phyloP scores from a whole-genome alignment of 2,113 vertebrate species.

The Uria aalge region DNA sequence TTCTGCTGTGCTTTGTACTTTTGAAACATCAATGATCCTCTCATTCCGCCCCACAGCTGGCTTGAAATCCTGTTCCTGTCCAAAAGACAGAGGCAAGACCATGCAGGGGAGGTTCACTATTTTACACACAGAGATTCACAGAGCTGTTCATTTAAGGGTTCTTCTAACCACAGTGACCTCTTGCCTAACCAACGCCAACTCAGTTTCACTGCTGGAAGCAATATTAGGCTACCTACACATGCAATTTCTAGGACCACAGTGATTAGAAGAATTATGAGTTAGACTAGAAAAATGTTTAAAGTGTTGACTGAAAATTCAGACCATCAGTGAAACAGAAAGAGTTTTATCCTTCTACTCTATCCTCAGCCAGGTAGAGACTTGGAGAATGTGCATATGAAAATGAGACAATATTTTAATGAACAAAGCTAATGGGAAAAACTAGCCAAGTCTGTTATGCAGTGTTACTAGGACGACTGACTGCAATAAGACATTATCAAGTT shows the following conservation, averaged over 20 bases:
- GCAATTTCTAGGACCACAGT: neutral
- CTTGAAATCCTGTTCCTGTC: neutral
- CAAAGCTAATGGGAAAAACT: neutral
- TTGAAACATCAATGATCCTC: neutral
- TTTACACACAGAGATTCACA: neutral
- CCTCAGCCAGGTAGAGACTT: neutral
- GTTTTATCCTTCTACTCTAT: neutral
- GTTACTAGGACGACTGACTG: neutral
- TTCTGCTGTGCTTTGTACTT: neutral
- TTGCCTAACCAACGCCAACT: neutral
- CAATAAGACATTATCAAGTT: neutral
- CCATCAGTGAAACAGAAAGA: neutral
- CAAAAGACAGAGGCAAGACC: neutral
- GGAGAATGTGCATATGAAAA: neutral
- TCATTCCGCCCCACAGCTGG: neutral
- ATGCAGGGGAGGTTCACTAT: neutral
- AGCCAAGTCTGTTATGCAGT: neutral
- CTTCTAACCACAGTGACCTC: neutral
- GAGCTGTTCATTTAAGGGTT: neutral
- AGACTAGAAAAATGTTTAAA: neutral
- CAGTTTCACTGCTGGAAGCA: neutral
- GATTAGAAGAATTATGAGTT: neutral
- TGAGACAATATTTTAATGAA: neutral
- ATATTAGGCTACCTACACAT: neutral
- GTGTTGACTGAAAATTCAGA: neutral